phyloP scores from a whole-genome alignment of 1,140 invertebrate genomes.

The Zaprionus vittiger region DNA sequence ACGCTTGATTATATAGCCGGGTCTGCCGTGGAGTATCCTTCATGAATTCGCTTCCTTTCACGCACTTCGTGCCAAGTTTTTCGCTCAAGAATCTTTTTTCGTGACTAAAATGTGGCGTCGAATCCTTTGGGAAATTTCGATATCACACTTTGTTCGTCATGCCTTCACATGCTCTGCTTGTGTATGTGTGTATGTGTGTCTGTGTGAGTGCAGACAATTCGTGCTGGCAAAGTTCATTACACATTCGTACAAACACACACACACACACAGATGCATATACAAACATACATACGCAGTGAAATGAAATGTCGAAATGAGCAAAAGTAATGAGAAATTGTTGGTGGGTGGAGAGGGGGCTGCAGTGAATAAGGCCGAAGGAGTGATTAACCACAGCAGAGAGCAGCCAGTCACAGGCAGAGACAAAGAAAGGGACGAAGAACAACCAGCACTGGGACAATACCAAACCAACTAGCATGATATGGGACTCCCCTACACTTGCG shows the following conservation, averaged over 20 bases:
- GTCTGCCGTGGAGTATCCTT: constrained; percentile 28
- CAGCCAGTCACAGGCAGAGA: neutral
- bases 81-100: constrained; percentile 66
- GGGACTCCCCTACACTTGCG: constrained; percentile 5
- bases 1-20: constrained; percentile 73
- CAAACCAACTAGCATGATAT: constrained; percentile 4
- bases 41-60: constrained; percentile 47
- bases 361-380: constrained; percentile 29
- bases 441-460: constrained; percentile 6
- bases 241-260: constrained; percentile 51
- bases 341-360: constrained; percentile 5
- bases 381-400: constrained; percentile 52
- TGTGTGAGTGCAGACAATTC: constrained; percentile 30
- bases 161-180: constrained; percentile 23
- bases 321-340: constrained; percentile 74
- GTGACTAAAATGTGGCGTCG: constrained; percentile 79
- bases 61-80: constrained; percentile 36
- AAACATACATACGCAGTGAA: constrained; percentile 46
- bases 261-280: constrained; percentile 18
- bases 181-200: constrained; percentile 30
- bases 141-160: constrained; percentile 81
- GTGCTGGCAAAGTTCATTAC: constrained; percentile 74
- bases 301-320: constrained; percentile 76
- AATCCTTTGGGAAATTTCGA: constrained; percentile 84
- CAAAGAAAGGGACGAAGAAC: constrained; percentile 24